Evolutionary conservation across 2,113 vertebrate species (phyloP), one percentile per base, ranked within the genome.

Genomic region (Acanthisitta chloris): DNA sequence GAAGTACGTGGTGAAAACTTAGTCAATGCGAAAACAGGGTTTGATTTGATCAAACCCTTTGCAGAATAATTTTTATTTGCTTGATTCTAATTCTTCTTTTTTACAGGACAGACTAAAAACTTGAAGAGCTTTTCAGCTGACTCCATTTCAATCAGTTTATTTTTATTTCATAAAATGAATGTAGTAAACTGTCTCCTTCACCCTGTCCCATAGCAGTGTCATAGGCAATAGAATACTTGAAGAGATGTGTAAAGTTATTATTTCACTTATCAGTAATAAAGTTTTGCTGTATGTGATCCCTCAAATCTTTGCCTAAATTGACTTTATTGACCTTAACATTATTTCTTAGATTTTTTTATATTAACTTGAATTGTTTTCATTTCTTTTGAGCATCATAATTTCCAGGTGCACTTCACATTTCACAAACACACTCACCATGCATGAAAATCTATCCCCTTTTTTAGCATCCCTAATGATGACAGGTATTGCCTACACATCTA

Each of bases 311-410:
- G 61, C 92, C 61, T 80, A 89, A 72, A 89, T 64, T 84, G 81
- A 38, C 48, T 43, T 49, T 78, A 78, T 25, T 69, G 72, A 95
- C 66, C 43, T 88, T 25, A 46, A 12, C 2, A 36, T 85, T 87
- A 82, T 74, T 52, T 94, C n/a, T 81, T 95, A 95, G 62, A 19
- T 61, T 40, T 23, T 58, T 49, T 25, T 36, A 57, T 69, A 88
- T 65, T 93, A 76, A 54, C 65, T 96, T 59, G 71, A 95, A 70
- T 90, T 92, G 71, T 93, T 95, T 89, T 76, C 57, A 88, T 95
- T 97, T 96, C 59, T 91, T 95, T 80, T 46, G 38, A 91, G 88
- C 45, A 38, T 76, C 81, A 91, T 7, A 7, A 93, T 92, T 97
- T 96, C 94, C 84, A 95, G 67, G 77, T 94, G 25, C 70, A 49